A percentile compares a stretch with the other conserved stretches of the same genome.
Conservation (phyloP, 2,113 vertebrate species). For the Paracyprichromis sp. region DNA sequence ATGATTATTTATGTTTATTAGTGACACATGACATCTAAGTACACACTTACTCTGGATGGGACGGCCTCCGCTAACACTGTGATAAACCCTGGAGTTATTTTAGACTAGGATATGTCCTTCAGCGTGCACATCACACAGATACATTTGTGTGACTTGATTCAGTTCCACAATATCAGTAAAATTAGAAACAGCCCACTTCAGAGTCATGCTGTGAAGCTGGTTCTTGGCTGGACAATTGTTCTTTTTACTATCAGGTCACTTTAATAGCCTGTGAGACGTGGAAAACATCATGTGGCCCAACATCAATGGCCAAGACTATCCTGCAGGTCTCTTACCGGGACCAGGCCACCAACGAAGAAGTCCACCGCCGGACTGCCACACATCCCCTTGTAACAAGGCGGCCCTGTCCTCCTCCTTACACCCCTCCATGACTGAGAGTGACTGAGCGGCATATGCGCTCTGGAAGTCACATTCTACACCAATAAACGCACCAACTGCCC, state of each 20-base stretch:
- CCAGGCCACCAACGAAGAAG: not conserved
- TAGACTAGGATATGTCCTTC: not conserved
- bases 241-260: not conserved
- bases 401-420: not conserved
- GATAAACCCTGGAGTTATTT: rapidly evolving
- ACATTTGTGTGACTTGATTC: not conserved
- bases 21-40: not conserved
- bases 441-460: rapidly evolving
- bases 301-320: not conserved
- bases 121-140: not conserved
- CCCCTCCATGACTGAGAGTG: not conserved
- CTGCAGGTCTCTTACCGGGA: not conserved
- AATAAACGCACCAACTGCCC: not conserved
- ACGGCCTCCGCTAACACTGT: not conserved
- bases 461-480: not conserved
- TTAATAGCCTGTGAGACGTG: rapidly evolving
- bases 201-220: rapidly evolving
- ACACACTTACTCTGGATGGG: not conserved
- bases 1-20: not conserved
- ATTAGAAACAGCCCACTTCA: not conserved
- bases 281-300: not conserved
- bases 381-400: not conserved
- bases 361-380: rapidly evolving
- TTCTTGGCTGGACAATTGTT: not conserved
- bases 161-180: not conserved